phyloP scores from a whole-genome alignment of 2,888 invertebrate genomes.

The Serrognathus titanus region DNA sequence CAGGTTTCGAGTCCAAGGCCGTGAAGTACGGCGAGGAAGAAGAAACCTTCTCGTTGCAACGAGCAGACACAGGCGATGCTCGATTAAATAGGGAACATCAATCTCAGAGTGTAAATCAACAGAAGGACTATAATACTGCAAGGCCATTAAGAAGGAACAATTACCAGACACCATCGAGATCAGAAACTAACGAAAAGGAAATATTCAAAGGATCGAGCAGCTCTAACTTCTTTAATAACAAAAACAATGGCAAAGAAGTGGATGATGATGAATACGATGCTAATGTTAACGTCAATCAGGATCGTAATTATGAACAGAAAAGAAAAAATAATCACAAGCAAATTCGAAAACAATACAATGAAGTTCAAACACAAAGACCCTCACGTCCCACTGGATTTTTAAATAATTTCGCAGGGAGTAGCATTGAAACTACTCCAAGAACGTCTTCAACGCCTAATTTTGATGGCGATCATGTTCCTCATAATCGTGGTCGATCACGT shows the following conservation, averaged over 20 bases:
- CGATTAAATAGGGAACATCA: conserved; percentile 46
- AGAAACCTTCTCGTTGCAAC: conserved; percentile 68
- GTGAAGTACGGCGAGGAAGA: conserved; percentile 64
- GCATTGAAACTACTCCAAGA: conserved; percentile 50
- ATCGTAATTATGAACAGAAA: conserved; percentile 45
- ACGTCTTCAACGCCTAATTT: conserved; percentile 40
- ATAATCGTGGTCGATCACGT: no score
- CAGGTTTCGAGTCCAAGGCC: conserved; percentile 65
- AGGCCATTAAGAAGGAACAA: conserved; percentile 19
- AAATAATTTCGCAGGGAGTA: conserved; percentile 51
- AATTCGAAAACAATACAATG: conserved; percentile 21
- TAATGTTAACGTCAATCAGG: conserved; percentile 49
- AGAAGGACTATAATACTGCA: conserved; percentile 35
- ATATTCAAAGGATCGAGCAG: conserved; percentile 69
- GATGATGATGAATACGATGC: conserved; percentile 51
- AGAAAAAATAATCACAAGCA: conserved; percentile 46
- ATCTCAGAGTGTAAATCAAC: conserved; percentile 45
- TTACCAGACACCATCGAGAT: conserved; percentile 40
- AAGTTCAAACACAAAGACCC: conserved; percentile 40
- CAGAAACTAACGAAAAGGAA: conserved; percentile 49
- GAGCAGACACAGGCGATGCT: conserved; percentile 64
- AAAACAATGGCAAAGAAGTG: conserved; percentile 58
- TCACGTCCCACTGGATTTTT: conserved; percentile 42
- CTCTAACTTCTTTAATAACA: conserved; percentile 71
- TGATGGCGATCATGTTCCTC: no score